Evolutionary conservation across 2,888 invertebrate genomes (phyloP), one percentile per base, ranked within the genome.

Genomic region (Pristionchus arcanus): DNA sequence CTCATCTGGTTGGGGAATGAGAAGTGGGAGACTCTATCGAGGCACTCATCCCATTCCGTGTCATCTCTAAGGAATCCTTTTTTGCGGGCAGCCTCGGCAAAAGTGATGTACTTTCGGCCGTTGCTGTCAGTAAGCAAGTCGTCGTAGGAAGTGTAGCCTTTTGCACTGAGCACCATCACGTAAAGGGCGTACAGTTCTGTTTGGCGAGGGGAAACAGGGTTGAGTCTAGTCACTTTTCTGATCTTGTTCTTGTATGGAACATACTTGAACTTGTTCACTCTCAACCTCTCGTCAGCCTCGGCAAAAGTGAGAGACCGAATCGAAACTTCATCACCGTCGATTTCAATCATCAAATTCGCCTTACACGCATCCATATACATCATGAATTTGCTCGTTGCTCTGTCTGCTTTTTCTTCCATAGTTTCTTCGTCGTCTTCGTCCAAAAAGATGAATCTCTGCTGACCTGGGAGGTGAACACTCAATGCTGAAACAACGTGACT

Each of bases 41-140:
- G 42, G 59, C 77, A 74, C 7, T 63, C 37, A 9, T 63, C 63
- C 89, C 89, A 89, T 49, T 89, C 89, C 0, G 25, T 83, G 28
- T 83, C 66, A 42, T 89, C 89, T 9, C 19, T 55, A 5, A 89
- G 21, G n/a, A 31, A 81, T 1, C 81, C 63, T 59, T 55, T 77
- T 63, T 55, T 68, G 19, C 81, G n/a, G 0, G 89, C 89, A 1
- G 83, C 89, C 13, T 89, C 81, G 1, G 28, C 16, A n/a, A 89
- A 89, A 5, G 74, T 37, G 1, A 19, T 42, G 31, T 81, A 89
- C 25, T n/a, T 19, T 0, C 9, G 9, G 28, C 59, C 59, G 55
- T 86, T 42, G 11, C 59, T 34, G 11, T 25, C 74, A 13, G 55
- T 89, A 0, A 34, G 31, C 9, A 89, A 25, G 15, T 89, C 89